These are phyloP conservation scores for Buphagus erythrorhynchus DNA, from an alignment of 2,797 vertebrate species.

Conservation along the genomic window DNA sequence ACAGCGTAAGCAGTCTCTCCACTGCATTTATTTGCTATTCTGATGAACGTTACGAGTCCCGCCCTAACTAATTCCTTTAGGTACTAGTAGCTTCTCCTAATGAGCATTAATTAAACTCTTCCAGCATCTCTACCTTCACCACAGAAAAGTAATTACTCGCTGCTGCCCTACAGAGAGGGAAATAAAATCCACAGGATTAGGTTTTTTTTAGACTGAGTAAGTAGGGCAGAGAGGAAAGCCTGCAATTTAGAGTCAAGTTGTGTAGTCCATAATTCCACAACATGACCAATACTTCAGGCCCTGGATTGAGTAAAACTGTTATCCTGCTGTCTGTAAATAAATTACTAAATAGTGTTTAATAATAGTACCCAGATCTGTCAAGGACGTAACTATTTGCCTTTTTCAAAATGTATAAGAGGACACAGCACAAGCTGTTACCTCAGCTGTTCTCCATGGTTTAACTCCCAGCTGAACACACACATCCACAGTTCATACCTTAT, in stretches of 20 bases:
- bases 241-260: neutral
- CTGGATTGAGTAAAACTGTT: neutral
- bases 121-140: constrained; percentile 32
- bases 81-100: constrained; percentile 23
- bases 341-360: neutral
- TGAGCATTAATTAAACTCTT: constrained; percentile 57
- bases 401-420: neutral
- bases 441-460: neutral
- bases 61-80: constrained; percentile 16
- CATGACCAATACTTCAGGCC: neutral
- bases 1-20: neutral
- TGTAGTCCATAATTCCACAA: neutral
- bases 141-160: constrained; percentile 61
- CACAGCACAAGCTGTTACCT: neutral
- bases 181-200: constrained; percentile 59
- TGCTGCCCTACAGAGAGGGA: constrained; percentile 41
- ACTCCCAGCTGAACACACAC: neutral
- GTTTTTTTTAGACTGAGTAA: constrained; percentile 13
- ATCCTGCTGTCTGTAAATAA: neutral
- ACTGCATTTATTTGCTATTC: neutral
- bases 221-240: constrained; percentile 43
- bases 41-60: neutral
- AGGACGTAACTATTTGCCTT: neutral
- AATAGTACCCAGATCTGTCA: neutral
- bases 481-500: neutral